phyloP scores from a whole-genome alignment of 2,797 vertebrate species.

The Catamblyrhynchus diadema region DNA sequence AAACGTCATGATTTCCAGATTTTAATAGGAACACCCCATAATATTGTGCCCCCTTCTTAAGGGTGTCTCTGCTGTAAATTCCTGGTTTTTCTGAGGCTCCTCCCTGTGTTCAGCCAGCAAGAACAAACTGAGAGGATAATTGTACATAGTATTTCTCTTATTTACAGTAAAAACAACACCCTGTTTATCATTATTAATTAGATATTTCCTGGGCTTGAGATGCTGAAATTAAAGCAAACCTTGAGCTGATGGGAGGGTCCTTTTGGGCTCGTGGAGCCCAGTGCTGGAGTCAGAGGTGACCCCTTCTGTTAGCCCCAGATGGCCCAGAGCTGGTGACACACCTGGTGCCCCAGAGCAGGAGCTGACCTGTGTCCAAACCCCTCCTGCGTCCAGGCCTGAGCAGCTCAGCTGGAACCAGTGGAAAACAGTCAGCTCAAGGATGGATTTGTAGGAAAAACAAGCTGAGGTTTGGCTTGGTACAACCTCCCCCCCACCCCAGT shows the following conservation, averaged over 20 bases:
- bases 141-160: neutral
- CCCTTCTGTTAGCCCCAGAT: neutral
- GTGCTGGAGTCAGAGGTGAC: neutral
- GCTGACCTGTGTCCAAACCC: neutral
- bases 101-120: neutral
- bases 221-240: neutral
- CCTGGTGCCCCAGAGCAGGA: neutral
- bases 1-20: neutral
- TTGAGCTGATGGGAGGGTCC: neutral
- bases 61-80: neutral
- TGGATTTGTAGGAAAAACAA: neutral
- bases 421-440: neutral
- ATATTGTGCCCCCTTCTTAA: neutral
- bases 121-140: neutral
- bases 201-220: neutral
- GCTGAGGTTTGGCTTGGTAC: neutral
- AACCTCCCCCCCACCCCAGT: no score
- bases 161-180: neutral
- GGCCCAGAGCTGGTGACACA: neutral
- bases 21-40: neutral
- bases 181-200: neutral
- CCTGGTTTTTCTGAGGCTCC: neutral
- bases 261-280: rapidly evolving
- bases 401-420: neutral
- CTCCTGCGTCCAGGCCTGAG: neutral